Base-by-base conservation (phyloP, 2,888 invertebrate genomes). In the Eudemis profundana region DNA sequence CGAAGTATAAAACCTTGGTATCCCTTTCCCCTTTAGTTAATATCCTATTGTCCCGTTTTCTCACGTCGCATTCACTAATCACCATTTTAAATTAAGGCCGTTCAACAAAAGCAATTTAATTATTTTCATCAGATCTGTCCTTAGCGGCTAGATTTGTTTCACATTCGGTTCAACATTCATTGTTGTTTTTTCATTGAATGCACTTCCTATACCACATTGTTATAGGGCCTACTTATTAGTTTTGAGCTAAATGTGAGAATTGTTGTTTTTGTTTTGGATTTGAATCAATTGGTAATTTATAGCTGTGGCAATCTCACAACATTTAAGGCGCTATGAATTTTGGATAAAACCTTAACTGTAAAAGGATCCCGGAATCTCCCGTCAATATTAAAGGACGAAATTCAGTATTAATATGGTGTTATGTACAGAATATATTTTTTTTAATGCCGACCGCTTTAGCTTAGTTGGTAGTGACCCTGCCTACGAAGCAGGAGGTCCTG, bases 101-200 rank as follows among this genome's bases (percentile, higher is more conserved):
- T 68, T 68, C 56, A 73, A 77, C 79, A 79, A 81, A 78, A 78
- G 72, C 75, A 75, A 67, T 69, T 74, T 53, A 46, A 63, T 62
- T 53, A 57, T 67, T 57, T 63, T 63, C 56, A 63, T 67, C 63
- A 53, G 36, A 47, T 44, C 14, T 66, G 62, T 66, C 62, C 50
- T 56, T 57, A 59, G 21, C 23, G 54, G 47, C 49, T 56, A 47
- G 49, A 59, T 57, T 60, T 53, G 46, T 59, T 53, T 67, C 47
- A 51, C 23, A 51, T 67, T 44, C 53, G 27, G 36, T 49, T 49
- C 14, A 47, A 23, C 49, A 8, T 17, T 8, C 40, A 49, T 64
- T 61, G 61, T 67, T 63, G 38, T 46, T 53, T 56, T 19, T 59
- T n/a, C 12, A 27, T 23, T 46, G 17, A 38, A 33, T 21, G 15